These are phyloP conservation scores for Drosophila nebulosa DNA, from an alignment of 1,140 invertebrate genomes.

Conservation along the genomic window DNA sequence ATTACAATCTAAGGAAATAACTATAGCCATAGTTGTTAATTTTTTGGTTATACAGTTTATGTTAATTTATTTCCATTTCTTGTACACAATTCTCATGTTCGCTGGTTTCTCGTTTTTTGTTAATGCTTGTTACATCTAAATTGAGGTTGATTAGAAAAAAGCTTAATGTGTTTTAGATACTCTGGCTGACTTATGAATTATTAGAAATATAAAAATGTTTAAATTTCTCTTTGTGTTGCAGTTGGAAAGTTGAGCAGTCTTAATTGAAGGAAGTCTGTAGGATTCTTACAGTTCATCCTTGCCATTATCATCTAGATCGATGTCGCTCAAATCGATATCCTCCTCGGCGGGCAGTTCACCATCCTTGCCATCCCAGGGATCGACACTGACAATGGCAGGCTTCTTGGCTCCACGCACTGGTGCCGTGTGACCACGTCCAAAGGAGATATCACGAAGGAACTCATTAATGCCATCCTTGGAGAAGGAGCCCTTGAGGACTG, in stretches of 20 bases:
- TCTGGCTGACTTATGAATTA: slow-evolving; percentile 47
- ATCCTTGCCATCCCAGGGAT: slow-evolving; percentile 98
- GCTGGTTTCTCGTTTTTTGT: slow-evolving; percentile 34
- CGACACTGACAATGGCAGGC: slow-evolving; percentile 87
- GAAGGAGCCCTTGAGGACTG: slow-evolving; percentile 95
- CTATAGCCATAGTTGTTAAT: background rate
- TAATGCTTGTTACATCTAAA: slow-evolving; percentile 22
- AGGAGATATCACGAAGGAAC: slow-evolving; percentile 96
- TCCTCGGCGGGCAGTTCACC: slow-evolving; percentile 94
- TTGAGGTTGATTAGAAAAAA: slow-evolving; percentile 44
- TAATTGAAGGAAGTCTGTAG: slow-evolving; percentile 9
- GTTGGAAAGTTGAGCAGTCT: slow-evolving; percentile 65
- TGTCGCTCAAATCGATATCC: slow-evolving; percentile 95
- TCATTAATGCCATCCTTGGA: slow-evolving; percentile 96
- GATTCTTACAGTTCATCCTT: slow-evolving; percentile 90
- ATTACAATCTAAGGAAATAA: background rate
- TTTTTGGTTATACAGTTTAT: slow-evolving; percentile 24
- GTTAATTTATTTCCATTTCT: slow-evolving; percentile 30
- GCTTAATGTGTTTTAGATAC: slow-evolving; percentile 44
- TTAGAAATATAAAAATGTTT: slow-evolving; percentile 29
- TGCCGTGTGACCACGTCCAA: slow-evolving; percentile 95
- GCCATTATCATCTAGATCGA: slow-evolving; percentile 89
- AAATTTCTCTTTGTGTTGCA: slow-evolving; percentile 15
- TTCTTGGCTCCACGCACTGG: slow-evolving; percentile 93
- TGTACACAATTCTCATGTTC: slow-evolving; percentile 40